Base-by-base conservation (phyloP, 2,888 invertebrate genomes). In the Brenthis daphne region DNA sequence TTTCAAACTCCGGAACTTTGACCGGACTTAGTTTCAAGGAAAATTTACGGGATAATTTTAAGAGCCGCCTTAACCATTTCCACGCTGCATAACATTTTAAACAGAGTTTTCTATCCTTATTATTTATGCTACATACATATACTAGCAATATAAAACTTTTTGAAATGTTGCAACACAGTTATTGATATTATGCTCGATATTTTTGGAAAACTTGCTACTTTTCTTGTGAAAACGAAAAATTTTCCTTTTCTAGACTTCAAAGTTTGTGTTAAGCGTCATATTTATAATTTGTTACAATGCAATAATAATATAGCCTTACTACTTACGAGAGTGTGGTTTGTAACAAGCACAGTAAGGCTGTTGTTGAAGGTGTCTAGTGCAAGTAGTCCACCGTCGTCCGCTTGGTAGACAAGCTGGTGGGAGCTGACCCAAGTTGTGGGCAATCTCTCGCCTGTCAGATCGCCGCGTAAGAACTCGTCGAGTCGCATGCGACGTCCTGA, bases 291-390 rank as follows among this genome's bases (percentile, higher is more conserved):
- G 37, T 43, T 6, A 14, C 3, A 24, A 0, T 4, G 14, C 8
- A 48, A 48, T 14, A 8, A 3, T n/a, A n/a, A 20, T n/a, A 47
- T 1, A 64, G 6, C 5, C 5, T 43, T 43, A 29, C 20, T 73
- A 94, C 95, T 95, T 84, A 96, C 96, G 90, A 97, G 94, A 74
- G 97, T 97, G 85, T 97, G 97, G 92, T 97, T 97, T 78, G 97
- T 96, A 88, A 97, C 97, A 80, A 97, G 94, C 74, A 96, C 95
- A 75, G 96, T 94, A 81, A 97, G 95, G 64, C 95, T 95, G 88
- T 97, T 96, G 88, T 95, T 96, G 88, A 95, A 94, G 77, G 96
- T 96, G 87, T 97, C 95, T 81, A 97, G 93, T 66, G 97, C 95
- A 76, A 96, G 94, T 75, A 97, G 94, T 65, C 96, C 96, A 70